A percentile compares a stretch with the other conserved stretches of the same genome.
Evolutionary conservation across 2,113 vertebrate species (phyloP).

Genomic region (Macroglossus sobrinus): DNA sequence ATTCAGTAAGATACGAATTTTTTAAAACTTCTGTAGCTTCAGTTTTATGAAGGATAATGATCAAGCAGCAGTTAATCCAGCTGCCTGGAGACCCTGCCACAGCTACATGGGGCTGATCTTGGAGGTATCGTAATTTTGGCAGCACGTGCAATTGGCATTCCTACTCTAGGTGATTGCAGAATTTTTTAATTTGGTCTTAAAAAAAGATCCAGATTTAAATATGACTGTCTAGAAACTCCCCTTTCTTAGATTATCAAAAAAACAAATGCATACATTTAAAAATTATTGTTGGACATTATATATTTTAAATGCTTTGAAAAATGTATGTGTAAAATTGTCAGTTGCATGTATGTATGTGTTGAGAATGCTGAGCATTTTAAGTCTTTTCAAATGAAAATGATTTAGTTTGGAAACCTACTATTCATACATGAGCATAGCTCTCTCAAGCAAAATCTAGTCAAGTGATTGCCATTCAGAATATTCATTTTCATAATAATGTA

Average conservation of each 20-base stretch:
- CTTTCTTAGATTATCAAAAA: constrained; percentile 21
- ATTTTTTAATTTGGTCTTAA: constrained; percentile 18
- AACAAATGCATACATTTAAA: neutral
- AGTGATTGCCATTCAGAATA: neutral
- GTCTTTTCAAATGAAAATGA: neutral
- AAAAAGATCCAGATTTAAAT: constrained; percentile 43
- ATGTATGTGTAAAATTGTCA: neutral
- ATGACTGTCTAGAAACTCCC: neutral
- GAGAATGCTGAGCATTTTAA: neutral
- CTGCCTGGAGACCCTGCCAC: constrained; percentile 78
- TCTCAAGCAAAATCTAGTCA: neutral
- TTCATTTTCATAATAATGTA: neutral
- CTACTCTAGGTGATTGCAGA: constrained; percentile 49
- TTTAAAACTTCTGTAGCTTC: constrained; percentile 83
- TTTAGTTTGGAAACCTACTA: neutral
- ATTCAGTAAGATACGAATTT: constrained; percentile 78
- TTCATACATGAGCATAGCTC: neutral
- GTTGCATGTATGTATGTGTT: neutral
- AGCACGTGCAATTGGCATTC: constrained; percentile 69
- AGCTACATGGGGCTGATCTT: constrained; percentile 76
- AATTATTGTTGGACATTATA: neutral
- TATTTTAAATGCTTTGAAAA: neutral
- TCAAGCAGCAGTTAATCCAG: constrained; percentile 79
- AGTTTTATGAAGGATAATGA: constrained; percentile 81
- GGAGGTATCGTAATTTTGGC: constrained; percentile 69